Conservation (phyloP, 2,113 vertebrate species). For the Caranx melampygus region DNA sequence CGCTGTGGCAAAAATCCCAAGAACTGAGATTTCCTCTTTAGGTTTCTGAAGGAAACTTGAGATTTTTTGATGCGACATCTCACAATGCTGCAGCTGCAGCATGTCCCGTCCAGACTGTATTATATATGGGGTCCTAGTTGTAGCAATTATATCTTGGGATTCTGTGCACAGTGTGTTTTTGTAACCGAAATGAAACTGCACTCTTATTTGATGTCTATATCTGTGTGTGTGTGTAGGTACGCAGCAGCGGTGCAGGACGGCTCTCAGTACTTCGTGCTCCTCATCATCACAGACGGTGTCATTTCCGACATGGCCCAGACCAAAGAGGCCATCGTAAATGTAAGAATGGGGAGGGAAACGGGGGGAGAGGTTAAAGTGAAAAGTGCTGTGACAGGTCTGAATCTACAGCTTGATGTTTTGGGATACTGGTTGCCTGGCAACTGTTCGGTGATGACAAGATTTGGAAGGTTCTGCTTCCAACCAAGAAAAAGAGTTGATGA, state of each 20-base stretch:
- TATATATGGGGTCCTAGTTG: too few species aligned
- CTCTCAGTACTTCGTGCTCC: constrained; percentile 94
- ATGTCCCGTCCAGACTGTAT: too few species aligned
- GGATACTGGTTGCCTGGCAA: constrained; percentile 10
- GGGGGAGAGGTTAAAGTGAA: background rate
- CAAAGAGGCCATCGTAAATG: constrained; percentile 97
- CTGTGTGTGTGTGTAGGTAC: constrained; percentile 77
- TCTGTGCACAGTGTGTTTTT: too few species aligned
- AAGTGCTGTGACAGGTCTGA: background rate
- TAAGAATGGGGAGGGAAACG: constrained; percentile 75
- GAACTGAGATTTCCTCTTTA: too few species aligned
- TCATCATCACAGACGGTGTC: constrained; percentile 97
- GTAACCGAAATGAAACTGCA: background rate
- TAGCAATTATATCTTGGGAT: too few species aligned
- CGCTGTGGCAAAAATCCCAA: background rate
- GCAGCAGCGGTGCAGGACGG: constrained; percentile 92
- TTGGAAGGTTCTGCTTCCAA: background rate
- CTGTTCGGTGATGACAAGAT: background rate
- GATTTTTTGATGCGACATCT: too few species aligned
- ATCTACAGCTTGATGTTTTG: background rate
- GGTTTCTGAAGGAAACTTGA: too few species aligned
- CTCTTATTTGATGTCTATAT: constrained; percentile 2
- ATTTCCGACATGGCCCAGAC: constrained; percentile 98
- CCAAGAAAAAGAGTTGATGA: background rate
- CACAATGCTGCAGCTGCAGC: too few species aligned